Conservation (phyloP, 2,113 vertebrate genomes). For the Himantopus leucocephalus region DNA sequence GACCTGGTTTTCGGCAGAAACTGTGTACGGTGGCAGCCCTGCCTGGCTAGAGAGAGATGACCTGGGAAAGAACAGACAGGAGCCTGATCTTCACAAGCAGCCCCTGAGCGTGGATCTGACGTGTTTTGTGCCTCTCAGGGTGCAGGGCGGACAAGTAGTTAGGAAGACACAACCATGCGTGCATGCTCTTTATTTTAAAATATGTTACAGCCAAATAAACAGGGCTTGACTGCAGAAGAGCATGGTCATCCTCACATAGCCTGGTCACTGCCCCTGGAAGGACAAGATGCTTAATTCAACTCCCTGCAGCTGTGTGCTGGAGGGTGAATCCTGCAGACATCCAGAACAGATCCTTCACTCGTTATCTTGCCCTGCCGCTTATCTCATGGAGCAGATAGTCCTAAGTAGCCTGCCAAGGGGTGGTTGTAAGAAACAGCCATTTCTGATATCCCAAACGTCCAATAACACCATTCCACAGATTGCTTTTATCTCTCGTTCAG, state of each 20-base stretch:
- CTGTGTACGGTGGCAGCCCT: neutral
- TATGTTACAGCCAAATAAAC: rapidly evolving
- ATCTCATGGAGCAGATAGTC: neutral
- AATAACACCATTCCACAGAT: neutral
- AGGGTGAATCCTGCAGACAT: neutral
- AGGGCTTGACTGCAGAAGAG: neutral
- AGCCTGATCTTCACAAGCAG: neutral
- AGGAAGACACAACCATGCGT: neutral
- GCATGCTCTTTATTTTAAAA: neutral
- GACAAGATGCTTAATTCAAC: neutral
- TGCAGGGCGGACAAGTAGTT: neutral
- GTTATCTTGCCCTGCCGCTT: neutral
- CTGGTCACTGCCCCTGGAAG: neutral
- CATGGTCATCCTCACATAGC: neutral
- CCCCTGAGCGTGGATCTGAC: neutral
- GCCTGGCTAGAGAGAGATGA: neutral
- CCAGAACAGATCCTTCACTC: neutral
- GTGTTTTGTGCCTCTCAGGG: neutral
- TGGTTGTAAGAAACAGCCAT: neutral
- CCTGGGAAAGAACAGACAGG: neutral
- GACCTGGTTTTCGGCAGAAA: neutral
- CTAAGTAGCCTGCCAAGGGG: neutral
- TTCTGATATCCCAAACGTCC: neutral
- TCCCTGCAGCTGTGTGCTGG: rapidly evolving
- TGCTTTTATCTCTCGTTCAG: neutral